These are phyloP conservation scores for Pygoscelis antarcticus DNA, from an alignment of 2,113 vertebrate genomes.

Conservation along the genomic window DNA sequence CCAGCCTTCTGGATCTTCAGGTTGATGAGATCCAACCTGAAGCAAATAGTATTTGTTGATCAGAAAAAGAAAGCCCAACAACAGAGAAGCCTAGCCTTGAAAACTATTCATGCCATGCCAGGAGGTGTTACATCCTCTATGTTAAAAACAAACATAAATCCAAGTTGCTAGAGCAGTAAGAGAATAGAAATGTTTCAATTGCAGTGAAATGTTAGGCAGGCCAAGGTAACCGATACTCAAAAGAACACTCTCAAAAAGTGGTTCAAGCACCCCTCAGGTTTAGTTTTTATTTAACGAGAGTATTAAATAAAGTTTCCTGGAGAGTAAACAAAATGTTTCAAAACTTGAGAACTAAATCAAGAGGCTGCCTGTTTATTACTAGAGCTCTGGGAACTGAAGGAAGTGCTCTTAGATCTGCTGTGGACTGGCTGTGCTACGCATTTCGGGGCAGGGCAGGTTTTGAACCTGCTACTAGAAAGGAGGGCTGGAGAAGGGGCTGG, in stretches of 20 bases:
- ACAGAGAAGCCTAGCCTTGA: background rate
- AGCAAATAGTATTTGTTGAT: background rate
- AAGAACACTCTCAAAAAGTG: background rate
- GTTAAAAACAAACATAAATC: background rate
- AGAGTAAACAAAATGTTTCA: background rate
- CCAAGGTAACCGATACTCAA: background rate
- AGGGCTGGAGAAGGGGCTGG: background rate
- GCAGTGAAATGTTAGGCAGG: background rate
- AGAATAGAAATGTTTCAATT: background rate
- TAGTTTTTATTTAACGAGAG: background rate
- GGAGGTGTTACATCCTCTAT: background rate
- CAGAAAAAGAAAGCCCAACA: background rate
- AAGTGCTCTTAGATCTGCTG: background rate
- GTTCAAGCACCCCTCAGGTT: background rate
- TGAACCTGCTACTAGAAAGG: background rate
- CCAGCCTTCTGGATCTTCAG: background rate
- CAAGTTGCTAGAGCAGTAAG: background rate
- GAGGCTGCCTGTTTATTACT: background rate
- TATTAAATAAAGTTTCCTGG: background rate
- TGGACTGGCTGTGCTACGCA: rapidly evolving
- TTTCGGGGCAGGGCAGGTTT: background rate
- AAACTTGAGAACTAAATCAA: background rate
- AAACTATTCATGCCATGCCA: background rate
- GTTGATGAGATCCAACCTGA: background rate
- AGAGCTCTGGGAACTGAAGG: background rate